Base-by-base conservation (phyloP, 2,113 vertebrate genomes). In the Pelusios castaneus region DNA sequence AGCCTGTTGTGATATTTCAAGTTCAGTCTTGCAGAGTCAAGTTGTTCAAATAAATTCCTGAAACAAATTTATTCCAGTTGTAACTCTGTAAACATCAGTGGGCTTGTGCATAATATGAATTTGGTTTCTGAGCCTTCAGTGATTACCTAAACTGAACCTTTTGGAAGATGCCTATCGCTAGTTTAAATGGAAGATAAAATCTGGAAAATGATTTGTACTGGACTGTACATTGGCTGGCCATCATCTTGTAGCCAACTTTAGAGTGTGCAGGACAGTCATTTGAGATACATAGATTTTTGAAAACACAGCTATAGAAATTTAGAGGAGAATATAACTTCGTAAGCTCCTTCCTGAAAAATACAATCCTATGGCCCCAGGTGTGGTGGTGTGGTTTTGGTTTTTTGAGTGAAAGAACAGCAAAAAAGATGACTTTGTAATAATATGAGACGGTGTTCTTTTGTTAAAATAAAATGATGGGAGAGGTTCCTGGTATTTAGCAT, bases 1-100 rank as follows among this genome's bases (percentile, higher is more conserved):
- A 17, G 17, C 4, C 27, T 45, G 34, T 63, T 79, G 49, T 88
- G 7, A 4, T 67, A 96, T 97, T 97, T 98, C 8, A 9, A 80
- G 70, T 4, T 8, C 31, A 8, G 22, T 29, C 34, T 82, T 85
- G 34, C 9, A 8, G 63, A 51, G 27, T 29, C 3, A 1, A 67
- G 43, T 16, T 1, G 4, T 92, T 94, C 38, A 21, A 24, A 29
- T 60, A 67, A 43, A 2, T 29, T 1, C 0, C 1, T 24, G 38
- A 91, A 93, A 73, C 1, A 70, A 85, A 38, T 1, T 1, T 75
- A 22, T 80, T 10, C 13, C 73, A 16, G 34, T 91, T 1, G 0
- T 51, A 4, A 55, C 7, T 75, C 21, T 2, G 5, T 76, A 76
- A 76, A 76, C 41, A 76, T 16, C 43, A 14, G 2, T 17, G 88